Conservation (phyloP, 2,888 invertebrate species). For the Odontocerum albicorne region DNA sequence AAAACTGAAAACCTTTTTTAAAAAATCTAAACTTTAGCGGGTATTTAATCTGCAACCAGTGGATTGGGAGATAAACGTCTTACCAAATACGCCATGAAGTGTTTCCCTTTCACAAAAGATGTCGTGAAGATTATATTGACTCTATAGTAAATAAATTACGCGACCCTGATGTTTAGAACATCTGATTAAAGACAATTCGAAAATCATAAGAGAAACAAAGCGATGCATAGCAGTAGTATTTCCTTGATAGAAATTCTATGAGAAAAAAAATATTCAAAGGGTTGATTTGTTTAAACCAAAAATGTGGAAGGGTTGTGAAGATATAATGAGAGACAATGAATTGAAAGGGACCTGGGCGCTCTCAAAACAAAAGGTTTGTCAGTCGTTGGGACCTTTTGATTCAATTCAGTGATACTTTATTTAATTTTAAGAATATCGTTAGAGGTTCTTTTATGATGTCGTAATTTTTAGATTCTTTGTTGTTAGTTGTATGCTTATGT, state of each 20-base stretch:
- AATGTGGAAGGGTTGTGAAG: neutral
- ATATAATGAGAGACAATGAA: conserved; percentile 2
- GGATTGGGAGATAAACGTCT: too few species aligned
- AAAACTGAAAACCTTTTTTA: too few species aligned
- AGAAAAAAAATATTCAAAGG: conserved; percentile 1
- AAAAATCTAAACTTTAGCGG: too few species aligned
- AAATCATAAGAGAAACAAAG: conserved; percentile 4
- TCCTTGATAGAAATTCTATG: neutral
- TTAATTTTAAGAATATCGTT: conserved; percentile 23
- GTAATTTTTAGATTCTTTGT: conserved; percentile 4
- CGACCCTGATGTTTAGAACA: neutral
- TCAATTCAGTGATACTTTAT: conserved; percentile 3
- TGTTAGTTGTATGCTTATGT: too few species aligned
- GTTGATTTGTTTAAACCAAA: conserved; percentile 5
- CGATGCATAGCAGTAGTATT: neutral
- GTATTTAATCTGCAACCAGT: too few species aligned
- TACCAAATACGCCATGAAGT: too few species aligned
- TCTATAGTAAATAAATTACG: neutral
- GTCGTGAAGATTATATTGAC: too few species aligned
- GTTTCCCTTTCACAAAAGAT: too few species aligned
- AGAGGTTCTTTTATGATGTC: conserved; percentile 12
- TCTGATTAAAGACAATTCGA: conserved; percentile 2
- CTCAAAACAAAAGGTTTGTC: conserved; percentile 5
- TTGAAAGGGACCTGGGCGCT: neutral
- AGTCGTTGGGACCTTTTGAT: neutral